Conservation (phyloP, 2,113 vertebrate genomes). For the Stercorarius parasiticus region DNA sequence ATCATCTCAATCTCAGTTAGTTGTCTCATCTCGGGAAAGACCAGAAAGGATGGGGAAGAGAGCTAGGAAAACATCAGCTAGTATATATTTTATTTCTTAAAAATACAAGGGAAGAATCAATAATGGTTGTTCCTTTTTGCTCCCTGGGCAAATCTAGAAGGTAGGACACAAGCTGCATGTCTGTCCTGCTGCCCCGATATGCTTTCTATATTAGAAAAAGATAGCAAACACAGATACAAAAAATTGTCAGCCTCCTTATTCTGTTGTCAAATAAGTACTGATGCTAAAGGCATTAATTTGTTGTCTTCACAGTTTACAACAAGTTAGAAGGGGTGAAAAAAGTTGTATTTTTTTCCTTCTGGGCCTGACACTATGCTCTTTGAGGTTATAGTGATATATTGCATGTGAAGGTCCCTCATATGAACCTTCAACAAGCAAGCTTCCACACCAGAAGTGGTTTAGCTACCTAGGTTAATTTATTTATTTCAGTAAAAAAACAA, state of each 20-base stretch:
- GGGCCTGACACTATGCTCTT: not conserved
- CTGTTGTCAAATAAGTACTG: not conserved
- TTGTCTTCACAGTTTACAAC: not conserved
- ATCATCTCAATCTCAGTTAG: not conserved
- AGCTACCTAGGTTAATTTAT: not conserved
- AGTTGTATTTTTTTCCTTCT: not conserved
- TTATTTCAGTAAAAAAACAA: not conserved
- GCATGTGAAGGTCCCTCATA: not conserved
- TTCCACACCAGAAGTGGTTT: not conserved
- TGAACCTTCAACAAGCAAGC: not conserved
- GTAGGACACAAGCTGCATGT: not conserved
- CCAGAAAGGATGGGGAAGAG: not conserved
- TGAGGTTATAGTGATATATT: fast-evolving
- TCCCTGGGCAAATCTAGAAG: not conserved
- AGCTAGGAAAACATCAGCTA: not conserved
- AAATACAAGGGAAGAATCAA: not conserved
- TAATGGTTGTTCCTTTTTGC: not conserved
- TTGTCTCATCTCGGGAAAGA: not conserved
- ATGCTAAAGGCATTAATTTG: not conserved
- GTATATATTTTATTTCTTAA: not conserved
- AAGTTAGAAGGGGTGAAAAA: not conserved
- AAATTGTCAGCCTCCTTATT: not conserved
- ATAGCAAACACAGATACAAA: not conserved
- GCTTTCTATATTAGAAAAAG: not conserved
- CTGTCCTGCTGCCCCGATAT: not conserved